Conservation (phyloP, 1,140 invertebrate genomes). For the Chironomus striatipennis region DNA sequence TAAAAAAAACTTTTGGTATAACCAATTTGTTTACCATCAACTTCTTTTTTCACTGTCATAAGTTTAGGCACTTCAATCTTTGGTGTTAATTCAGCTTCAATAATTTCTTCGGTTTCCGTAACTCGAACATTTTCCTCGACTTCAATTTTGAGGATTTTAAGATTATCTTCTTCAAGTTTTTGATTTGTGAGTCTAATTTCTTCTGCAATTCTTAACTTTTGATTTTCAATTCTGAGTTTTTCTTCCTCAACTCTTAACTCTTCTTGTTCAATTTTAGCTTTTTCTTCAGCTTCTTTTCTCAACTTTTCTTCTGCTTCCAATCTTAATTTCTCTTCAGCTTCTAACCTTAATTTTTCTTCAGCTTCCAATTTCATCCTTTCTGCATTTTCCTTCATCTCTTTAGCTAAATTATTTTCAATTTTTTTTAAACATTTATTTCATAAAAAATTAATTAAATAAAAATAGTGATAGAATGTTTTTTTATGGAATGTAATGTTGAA, state of each 20-base stretch:
- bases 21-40: neutral
- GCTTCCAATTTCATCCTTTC: neutral
- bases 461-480: conserved; percentile 12
- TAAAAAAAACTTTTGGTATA: neutral
- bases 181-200: too few relatives aligned
- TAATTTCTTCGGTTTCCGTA: neutral
- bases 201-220: too few relatives aligned
- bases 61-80: neutral
- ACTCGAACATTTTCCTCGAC: neutral
- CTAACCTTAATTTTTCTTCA: too few relatives aligned
- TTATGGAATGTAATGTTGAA: neutral
- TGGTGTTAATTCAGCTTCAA: neutral
- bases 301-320: too few relatives aligned
- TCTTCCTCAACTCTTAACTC: too few relatives aligned
- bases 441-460: conserved; percentile 18
- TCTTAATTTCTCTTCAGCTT: too few relatives aligned
- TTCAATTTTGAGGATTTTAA: neutral
- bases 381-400: neutral
- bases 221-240: too few relatives aligned
- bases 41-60: neutral
- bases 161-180: too few relatives aligned
- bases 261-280: too few relatives aligned
- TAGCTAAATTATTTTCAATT: neutral
- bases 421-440: neutral
- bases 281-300: too few relatives aligned